Percentiles rank a stretch among this genome's conserved stretches.
Evolutionary conservation across 1,140 invertebrate species (phyloP).

Genomic region (Melanaphis sacchari): DNA sequence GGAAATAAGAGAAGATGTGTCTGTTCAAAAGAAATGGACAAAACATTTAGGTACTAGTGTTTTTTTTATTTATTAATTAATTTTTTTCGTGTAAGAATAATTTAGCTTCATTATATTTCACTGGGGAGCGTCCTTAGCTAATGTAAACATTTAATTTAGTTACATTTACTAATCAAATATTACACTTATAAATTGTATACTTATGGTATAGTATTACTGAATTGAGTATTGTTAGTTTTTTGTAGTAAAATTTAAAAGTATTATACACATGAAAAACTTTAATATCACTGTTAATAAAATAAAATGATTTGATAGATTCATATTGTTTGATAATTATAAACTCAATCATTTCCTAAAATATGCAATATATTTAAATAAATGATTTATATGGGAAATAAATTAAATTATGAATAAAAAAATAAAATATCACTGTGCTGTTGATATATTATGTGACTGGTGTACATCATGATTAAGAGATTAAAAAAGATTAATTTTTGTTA

Average conservation of each 20-base stretch:
- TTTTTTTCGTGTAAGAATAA: not conserved
- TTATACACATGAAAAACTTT: not conserved
- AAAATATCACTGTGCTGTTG: not conserved
- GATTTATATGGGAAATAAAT: not conserved
- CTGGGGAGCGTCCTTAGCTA: too few relatives aligned
- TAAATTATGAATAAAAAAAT: not conserved
- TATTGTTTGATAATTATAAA: not conserved
- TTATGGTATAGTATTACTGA: not conserved
- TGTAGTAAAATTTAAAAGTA: not conserved
- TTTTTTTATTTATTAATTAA: too few relatives aligned
- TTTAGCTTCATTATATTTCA: not conserved
- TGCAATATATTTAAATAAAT: not conserved
- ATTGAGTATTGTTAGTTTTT: not conserved
- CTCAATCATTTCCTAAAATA: not conserved
- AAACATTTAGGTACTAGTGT: not conserved
- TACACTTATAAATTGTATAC: not conserved
- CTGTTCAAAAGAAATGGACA: not conserved
- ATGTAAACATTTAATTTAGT: not conserved
- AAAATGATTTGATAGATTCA: too few relatives aligned
- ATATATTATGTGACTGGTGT: not conserved
- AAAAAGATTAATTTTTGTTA: too few relatives aligned
- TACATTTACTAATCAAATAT: not conserved
- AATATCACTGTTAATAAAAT: too few relatives aligned
- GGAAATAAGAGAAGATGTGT: constrained; percentile 12
- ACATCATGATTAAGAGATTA: not conserved